These are phyloP conservation scores for Psylliodes chrysocephalus DNA, from an alignment of 2,888 invertebrate genomes.

Conservation along the genomic window DNA sequence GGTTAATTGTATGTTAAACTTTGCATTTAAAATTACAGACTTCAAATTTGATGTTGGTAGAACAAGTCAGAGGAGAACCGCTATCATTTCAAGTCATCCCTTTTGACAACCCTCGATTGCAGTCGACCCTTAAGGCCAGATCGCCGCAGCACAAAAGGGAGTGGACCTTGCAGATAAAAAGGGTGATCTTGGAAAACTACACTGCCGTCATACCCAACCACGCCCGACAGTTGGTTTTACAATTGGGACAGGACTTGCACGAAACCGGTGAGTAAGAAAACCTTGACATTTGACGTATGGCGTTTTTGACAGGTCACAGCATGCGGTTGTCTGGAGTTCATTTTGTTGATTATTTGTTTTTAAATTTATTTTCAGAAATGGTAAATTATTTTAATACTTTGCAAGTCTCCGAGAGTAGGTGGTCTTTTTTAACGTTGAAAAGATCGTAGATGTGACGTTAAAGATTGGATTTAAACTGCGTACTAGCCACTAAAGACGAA, in stretches of 20 bases:
- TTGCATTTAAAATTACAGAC: too few relatives aligned
- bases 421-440: slow-evolving; percentile 11
- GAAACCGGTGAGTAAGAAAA: slow-evolving; percentile 52
- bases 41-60: slow-evolving; percentile 96
- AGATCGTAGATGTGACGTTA: slow-evolving; percentile 2
- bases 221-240: slow-evolving; percentile 91
- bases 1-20: too few relatives aligned
- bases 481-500: slow-evolving; percentile 3
- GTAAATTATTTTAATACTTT: slow-evolving; percentile 25
- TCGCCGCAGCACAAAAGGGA: slow-evolving; percentile 88
- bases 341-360: neutral
- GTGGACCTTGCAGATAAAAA: slow-evolving; percentile 81
- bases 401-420: slow-evolving; percentile 14
- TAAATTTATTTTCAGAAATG: slow-evolving; percentile 22
- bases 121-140: slow-evolving; percentile 88
- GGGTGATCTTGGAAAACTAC: slow-evolving; percentile 94
- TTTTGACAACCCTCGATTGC: slow-evolving; percentile 92
- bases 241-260: slow-evolving; percentile 77
- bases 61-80: slow-evolving; percentile 93
- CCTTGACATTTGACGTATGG: neutral
- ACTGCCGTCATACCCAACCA: slow-evolving; percentile 93
- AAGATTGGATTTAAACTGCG: slow-evolving; percentile 4
- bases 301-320: neutral
- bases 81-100: slow-evolving; percentile 96
- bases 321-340: neutral